A percentile compares a stretch with the other conserved stretches of the same genome.
These are phyloP conservation scores for Heliconius hortense DNA, from an alignment of 2,888 invertebrate genomes.

Conservation along the genomic window DNA sequence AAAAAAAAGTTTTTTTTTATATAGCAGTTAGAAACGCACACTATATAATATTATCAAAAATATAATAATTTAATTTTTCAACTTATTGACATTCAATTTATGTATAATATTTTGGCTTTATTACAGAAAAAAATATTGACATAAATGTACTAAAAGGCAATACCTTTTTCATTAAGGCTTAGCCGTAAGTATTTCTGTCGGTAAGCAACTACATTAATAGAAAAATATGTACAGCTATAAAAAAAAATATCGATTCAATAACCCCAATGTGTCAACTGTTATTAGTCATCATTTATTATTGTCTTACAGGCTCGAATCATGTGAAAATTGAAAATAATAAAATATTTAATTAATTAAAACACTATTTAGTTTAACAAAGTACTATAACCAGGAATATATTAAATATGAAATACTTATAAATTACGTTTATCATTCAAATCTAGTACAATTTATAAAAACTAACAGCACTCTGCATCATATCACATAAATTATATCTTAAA, in stretches of 20 bases:
- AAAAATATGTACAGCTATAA: background rate
- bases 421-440: background rate
- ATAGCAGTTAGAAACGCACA: background rate
- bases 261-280: slow-evolving; percentile 15
- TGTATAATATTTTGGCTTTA: background rate
- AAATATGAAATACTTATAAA: background rate
- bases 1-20: too few relatives aligned
- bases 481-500: too few relatives aligned
- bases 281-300: slow-evolving; percentile 11
- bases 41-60: background rate
- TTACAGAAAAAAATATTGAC: background rate
- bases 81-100: background rate
- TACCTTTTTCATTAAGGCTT: too few relatives aligned
- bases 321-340: background rate
- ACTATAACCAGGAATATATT: background rate
- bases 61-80: background rate
- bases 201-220: background rate
- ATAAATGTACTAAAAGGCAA: background rate
- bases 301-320: background rate
- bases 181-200: background rate
- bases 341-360: background rate
- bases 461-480: too few relatives aligned
- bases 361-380: background rate
- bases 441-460: background rate
- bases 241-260: background rate